Conservation (phyloP, 2,888 invertebrate genomes). For the Eurytoma adleriae region DNA sequence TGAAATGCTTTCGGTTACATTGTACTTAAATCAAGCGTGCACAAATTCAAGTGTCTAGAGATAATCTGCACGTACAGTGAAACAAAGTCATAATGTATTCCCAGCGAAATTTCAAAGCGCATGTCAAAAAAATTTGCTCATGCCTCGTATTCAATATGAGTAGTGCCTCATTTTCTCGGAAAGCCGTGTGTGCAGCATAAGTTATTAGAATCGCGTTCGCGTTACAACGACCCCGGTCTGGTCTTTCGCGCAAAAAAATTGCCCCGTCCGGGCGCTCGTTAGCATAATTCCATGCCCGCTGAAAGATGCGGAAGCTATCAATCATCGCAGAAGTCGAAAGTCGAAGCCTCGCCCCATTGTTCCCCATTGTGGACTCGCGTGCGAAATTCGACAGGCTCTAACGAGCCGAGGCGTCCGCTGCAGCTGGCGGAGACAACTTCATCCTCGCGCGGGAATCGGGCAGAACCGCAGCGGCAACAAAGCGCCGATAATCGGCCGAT, state of each 20-base stretch:
- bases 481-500: not conserved
- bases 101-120: too few species aligned
- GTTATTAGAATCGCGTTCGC: not conserved
- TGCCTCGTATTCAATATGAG: not conserved
- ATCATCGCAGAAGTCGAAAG: not conserved
- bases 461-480: not conserved
- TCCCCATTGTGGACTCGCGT: not conserved
- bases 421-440: not conserved
- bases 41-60: too few species aligned
- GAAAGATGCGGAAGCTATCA: not conserved
- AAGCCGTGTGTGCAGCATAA: not conserved
- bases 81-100: too few species aligned
- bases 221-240: not conserved
- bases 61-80: too few species aligned
- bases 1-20: too few species aligned
- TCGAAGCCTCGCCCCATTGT: not conserved
- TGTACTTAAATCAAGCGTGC: too few species aligned
- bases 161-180: not conserved
- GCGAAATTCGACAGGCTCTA: not conserved
- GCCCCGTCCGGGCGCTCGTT: not conserved
- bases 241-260: not conserved
- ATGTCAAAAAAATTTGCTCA: too few species aligned
- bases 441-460: not conserved
- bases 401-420: not conserved
- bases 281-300: not conserved